Percentiles rank a stretch among this genome's conserved stretches.
phyloP scores from a whole-genome alignment of 2,888 invertebrate species.

The Molanna angustata region DNA sequence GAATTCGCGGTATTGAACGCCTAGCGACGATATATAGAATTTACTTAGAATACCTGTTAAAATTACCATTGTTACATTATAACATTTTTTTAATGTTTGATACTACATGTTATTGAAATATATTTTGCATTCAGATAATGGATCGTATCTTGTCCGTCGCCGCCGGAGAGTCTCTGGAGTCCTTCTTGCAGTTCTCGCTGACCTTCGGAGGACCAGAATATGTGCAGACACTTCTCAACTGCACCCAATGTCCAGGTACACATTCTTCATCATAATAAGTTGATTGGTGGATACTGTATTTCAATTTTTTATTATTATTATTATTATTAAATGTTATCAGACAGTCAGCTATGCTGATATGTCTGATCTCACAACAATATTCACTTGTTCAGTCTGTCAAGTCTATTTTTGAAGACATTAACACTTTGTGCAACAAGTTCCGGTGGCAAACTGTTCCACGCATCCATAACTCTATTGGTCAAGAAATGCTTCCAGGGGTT shows the following conservation, averaged over 20 bases:
- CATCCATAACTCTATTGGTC: too few species aligned
- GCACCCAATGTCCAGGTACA: slow-evolving; percentile 68
- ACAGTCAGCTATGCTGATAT: background rate
- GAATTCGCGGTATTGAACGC: too few species aligned
- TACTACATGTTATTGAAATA: too few species aligned
- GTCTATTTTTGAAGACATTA: too few species aligned
- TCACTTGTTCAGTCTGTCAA: too few species aligned
- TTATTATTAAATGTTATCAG: background rate
- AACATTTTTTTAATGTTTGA: too few species aligned
- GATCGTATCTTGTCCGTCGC: slow-evolving; percentile 92
- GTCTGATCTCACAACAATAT: background rate
- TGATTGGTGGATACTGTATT: background rate
- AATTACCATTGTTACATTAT: too few species aligned
- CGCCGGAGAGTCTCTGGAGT: slow-evolving; percentile 77
- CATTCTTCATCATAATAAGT: background rate
- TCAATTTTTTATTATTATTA: background rate
- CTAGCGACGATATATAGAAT: too few species aligned
- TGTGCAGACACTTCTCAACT: slow-evolving; percentile 77
- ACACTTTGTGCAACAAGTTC: too few species aligned
- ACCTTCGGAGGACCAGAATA: slow-evolving; percentile 90
- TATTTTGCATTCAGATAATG: slow-evolving; percentile 70
- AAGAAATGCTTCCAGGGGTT: too few species aligned
- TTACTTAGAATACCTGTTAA: too few species aligned
- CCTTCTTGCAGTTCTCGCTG: slow-evolving; percentile 81
- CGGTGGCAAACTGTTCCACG: too few species aligned